Percentiles rank a stretch among this genome's conserved stretches.
These are phyloP conservation scores for Julus scandinavius DNA, from an alignment of 2,888 invertebrate species.

Conservation along the genomic window DNA sequence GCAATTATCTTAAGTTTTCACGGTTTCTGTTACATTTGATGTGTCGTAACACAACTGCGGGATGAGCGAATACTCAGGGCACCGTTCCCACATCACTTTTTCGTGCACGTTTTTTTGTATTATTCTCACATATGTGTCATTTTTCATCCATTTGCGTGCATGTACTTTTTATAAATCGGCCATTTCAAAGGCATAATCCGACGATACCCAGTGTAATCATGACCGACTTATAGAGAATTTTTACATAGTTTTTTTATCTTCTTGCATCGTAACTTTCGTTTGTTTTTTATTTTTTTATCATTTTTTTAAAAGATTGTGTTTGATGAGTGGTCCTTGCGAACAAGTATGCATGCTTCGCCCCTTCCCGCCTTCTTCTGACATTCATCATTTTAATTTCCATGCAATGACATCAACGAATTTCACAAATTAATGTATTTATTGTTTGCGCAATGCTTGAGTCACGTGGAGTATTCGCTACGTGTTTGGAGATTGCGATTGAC, in stretches of 20 bases:
- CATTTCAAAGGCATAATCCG: conserved; percentile 15
- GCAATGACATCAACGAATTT: neutral
- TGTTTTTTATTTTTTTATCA: neutral
- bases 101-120: conserved; percentile 10
- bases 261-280: neutral
- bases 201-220: neutral
- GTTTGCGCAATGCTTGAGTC: neutral
- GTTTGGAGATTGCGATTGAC: neutral
- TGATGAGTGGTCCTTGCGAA: neutral
- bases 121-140: conserved; percentile 13
- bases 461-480: neutral
- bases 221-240: conserved; percentile 40
- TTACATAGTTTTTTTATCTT: neutral
- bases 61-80: conserved; percentile 47
- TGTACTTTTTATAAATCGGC: conserved; percentile 40
- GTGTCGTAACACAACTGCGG: neutral
- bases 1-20: conserved; percentile 19
- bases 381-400: neutral
- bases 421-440: neutral
- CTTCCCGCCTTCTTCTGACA: neutral
- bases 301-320: conserved; percentile 13
- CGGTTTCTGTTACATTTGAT: neutral
- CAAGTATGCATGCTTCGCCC: neutral
- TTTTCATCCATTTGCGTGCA: conserved; percentile 37
- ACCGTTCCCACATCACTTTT: conserved; percentile 18